These are phyloP conservation scores for Enteromius anoplus DNA, from an alignment of 2,797 vertebrate genomes.

Conservation along the genomic window DNA sequence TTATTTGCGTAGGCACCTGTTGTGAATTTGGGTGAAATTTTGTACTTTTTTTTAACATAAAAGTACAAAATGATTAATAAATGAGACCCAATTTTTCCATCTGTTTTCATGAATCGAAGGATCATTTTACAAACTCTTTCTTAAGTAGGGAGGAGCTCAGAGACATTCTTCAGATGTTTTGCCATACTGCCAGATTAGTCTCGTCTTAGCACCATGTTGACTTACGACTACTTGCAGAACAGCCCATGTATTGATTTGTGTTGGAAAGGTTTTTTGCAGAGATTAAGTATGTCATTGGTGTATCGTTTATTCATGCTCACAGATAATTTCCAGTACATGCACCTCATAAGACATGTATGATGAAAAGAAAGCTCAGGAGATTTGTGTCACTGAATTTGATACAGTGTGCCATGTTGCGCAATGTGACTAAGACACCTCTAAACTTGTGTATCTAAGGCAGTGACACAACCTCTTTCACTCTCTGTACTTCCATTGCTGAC, in stretches of 20 bases:
- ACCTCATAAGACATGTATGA: slow-evolving; percentile 27
- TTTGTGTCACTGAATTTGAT: slow-evolving; percentile 54
- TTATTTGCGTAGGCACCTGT: neutral
- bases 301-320: slow-evolving; percentile 24
- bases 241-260: slow-evolving; percentile 13
- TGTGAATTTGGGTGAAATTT: neutral
- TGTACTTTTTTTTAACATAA: neutral
- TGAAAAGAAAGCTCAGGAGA: slow-evolving; percentile 2
- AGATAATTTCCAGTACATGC: slow-evolving; percentile 19
- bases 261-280: slow-evolving; percentile 7
- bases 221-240: slow-evolving; percentile 19
- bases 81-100: slow-evolving; percentile 3
- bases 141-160: slow-evolving; percentile 25
- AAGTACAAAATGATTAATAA: neutral
- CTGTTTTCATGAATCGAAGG: slow-evolving; percentile 1
- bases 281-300: slow-evolving; percentile 30
- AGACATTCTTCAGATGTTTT: slow-evolving; percentile 39
- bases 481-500: slow-evolving; percentile 49
- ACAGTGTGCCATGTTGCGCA: slow-evolving; percentile 8
- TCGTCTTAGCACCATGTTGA: slow-evolving; percentile 30
- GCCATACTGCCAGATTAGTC: slow-evolving; percentile 37
- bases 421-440: neutral
- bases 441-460: slow-evolving; percentile 36
- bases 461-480: slow-evolving; percentile 47
- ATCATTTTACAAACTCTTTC: neutral